phyloP scores from a whole-genome alignment of 2,888 invertebrate species.

The Gortyna flavago region DNA sequence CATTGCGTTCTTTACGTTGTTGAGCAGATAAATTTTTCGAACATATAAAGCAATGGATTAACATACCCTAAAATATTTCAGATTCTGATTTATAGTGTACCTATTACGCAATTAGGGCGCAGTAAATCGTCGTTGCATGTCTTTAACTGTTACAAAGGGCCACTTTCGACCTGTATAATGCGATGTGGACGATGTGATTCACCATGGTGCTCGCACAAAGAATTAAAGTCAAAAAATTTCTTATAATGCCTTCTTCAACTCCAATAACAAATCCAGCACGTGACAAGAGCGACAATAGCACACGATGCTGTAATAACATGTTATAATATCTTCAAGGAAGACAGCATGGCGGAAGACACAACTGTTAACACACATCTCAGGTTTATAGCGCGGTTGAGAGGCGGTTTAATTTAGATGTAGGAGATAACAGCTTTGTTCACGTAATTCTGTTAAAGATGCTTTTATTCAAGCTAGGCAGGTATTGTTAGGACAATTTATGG shows the following conservation, averaged over 20 bases:
- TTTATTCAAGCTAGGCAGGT: not conserved
- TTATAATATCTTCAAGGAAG: constrained; percentile 51
- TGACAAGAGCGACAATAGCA: constrained; percentile 41
- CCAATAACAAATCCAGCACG: constrained; percentile 8
- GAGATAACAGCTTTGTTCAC: constrained; percentile 23
- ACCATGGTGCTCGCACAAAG: not conserved
- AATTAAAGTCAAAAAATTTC: not conserved
- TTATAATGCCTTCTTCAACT: not conserved
- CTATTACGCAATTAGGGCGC: too few relatives aligned
- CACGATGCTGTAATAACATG: constrained; percentile 43
- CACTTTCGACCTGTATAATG: too few relatives aligned
- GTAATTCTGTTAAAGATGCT: constrained; percentile 16
- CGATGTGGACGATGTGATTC: not conserved
- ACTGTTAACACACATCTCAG: constrained; percentile 44
- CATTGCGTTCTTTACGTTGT: too few relatives aligned
- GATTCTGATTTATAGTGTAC: too few relatives aligned
- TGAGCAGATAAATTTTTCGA: too few relatives aligned
- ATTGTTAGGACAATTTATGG: not conserved
- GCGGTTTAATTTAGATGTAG: constrained; percentile 15
- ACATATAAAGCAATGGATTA: too few relatives aligned
- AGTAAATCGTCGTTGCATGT: too few relatives aligned
- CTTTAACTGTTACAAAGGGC: too few relatives aligned
- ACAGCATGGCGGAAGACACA: constrained; percentile 54
- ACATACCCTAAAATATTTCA: too few relatives aligned
- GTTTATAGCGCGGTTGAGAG: constrained; percentile 39